A percentile compares a stretch with the other conserved stretches of the same genome.
Evolutionary conservation across 2,888 invertebrate genomes (phyloP).

Genomic region (Andrena dorsata): DNA sequence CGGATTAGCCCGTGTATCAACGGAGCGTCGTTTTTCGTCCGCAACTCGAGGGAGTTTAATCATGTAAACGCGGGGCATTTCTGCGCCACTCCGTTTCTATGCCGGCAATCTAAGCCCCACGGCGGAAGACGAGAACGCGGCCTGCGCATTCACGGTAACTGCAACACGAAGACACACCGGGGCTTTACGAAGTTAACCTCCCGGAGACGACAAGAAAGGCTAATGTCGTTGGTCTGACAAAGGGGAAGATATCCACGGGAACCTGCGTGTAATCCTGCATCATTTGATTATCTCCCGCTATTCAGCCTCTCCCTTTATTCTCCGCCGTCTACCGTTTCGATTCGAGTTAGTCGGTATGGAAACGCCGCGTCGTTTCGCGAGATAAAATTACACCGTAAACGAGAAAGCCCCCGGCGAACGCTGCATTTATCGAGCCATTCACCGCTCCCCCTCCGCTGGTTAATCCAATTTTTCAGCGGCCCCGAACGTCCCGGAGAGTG

Average conservation of each 20-base stretch:
- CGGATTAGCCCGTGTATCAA: background rate
- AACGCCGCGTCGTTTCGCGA: constrained; percentile 18
- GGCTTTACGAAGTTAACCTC: constrained; percentile 38
- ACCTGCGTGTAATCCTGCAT: constrained; percentile 50
- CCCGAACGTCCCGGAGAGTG: background rate
- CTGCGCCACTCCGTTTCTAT: constrained; percentile 9
- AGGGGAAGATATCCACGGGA: constrained; percentile 39
- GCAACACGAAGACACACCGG: constrained; percentile 8
- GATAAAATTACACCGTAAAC: constrained; percentile 23
- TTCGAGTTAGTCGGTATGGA: constrained; percentile 19
- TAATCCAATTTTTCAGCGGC: background rate
- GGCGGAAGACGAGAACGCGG: constrained; percentile 22
- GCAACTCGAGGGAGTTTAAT: constrained; percentile 11
- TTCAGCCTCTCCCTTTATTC: constrained; percentile 26
- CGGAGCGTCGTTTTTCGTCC: background rate
- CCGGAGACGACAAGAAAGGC: constrained; percentile 26
- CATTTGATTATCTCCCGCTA: constrained; percentile 55
- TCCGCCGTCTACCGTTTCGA: background rate
- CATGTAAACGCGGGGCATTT: constrained; percentile 23
- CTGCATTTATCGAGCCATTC: background rate
- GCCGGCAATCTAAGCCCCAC: constrained; percentile 12
- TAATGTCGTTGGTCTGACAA: constrained; percentile 44
- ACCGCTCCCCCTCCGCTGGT: background rate
- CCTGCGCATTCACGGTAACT: constrained; percentile 25
- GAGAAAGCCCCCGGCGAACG: background rate